Percentiles rank a stretch among this genome's conserved stretches.
Evolutionary conservation across 2,113 vertebrate species (phyloP).

Genomic region (Acrocephalus arundinaceus): DNA sequence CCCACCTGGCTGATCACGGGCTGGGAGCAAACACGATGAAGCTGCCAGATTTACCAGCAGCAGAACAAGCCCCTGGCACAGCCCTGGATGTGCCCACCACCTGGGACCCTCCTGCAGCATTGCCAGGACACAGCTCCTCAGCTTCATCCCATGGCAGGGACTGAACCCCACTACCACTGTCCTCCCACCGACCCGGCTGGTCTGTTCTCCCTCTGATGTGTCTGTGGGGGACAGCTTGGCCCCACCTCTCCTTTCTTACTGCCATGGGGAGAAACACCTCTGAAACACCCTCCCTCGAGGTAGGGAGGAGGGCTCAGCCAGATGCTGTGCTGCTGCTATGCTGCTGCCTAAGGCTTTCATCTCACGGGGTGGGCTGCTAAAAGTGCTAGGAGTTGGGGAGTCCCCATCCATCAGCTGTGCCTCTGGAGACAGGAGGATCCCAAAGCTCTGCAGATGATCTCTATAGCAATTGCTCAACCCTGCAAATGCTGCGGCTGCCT

Average conservation of each 20-base stretch:
- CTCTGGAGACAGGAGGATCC: slow-evolving; percentile 6
- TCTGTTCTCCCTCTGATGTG: rapidly evolving
- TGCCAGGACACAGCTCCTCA: rapidly evolving
- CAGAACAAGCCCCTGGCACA: background rate
- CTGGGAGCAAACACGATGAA: background rate
- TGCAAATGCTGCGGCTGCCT: background rate
- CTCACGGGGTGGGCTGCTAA: background rate
- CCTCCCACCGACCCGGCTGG: background rate
- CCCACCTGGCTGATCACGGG: background rate
- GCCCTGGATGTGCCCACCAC: slow-evolving; percentile 2
- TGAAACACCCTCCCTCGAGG: background rate
- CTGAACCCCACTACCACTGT: rapidly evolving
- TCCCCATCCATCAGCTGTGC: background rate
- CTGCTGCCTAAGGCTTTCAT: background rate
- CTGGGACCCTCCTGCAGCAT: background rate
- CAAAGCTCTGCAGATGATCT: slow-evolving; percentile 32
- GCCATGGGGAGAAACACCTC: background rate
- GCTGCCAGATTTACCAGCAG: rapidly evolving
- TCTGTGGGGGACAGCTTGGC: background rate
- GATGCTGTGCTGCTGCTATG: rapidly evolving
- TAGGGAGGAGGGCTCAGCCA: background rate
- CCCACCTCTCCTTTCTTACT: background rate
- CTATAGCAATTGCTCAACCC: slow-evolving; percentile 39
- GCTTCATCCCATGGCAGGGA: rapidly evolving
- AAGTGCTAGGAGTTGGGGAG: background rate